Conservation (phyloP, 53 echinoderm and acorn worm genomes). For the Pentamera pediparva region DNA sequence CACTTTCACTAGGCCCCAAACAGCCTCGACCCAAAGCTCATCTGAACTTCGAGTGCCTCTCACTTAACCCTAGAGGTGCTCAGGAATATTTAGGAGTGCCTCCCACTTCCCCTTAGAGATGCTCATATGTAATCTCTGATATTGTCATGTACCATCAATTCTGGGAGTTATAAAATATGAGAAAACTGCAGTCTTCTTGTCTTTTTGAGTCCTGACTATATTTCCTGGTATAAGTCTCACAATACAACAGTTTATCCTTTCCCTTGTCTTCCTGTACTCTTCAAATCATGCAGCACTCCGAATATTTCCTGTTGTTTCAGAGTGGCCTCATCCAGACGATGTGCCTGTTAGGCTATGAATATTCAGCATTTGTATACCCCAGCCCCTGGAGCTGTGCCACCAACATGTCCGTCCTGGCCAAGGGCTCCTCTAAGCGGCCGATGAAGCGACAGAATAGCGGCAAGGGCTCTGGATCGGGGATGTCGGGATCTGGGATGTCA, state of each 20-base stretch:
- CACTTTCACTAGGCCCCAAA: no score
- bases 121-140: no score
- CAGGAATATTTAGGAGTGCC: no score
- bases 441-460: not conserved
- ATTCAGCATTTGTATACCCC: conserved; percentile 69
- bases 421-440: conserved; percentile 3
- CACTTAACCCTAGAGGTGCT: no score
- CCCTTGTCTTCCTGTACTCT: not conserved
- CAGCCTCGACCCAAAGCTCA: no score
- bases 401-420: conserved; percentile 54
- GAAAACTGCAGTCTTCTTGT: no score
- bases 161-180: no score
- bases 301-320: conserved; percentile 33
- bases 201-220: not conserved
- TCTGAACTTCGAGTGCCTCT: no score
- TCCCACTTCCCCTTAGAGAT: no score
- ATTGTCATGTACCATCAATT: no score
- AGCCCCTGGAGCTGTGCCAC: conserved; percentile 86
- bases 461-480: conserved; percentile 26
- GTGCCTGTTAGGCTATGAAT: conserved; percentile 54
- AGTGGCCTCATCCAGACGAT: conserved; percentile 79
- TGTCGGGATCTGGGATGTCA: conserved; percentile 14
- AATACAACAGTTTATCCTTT: not conserved
- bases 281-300: not conserved
- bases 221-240: not conserved